These are phyloP conservation scores for Callithrix jacchus DNA, from an alignment of 2,113 vertebrate genomes.

Conservation along the genomic window DNA sequence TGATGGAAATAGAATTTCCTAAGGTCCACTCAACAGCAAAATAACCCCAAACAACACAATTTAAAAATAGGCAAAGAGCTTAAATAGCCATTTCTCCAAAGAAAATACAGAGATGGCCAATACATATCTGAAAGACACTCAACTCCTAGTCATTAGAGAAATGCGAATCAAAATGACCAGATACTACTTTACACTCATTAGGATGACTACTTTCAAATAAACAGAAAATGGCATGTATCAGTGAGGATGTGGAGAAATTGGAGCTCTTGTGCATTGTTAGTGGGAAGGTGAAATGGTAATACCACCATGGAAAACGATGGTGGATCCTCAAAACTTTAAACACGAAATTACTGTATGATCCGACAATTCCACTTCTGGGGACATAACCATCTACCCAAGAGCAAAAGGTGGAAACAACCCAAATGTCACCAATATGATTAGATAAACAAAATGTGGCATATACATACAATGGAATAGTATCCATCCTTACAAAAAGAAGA, in stretches of 20 bases:
- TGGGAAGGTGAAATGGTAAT: neutral
- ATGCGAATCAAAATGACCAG: neutral
- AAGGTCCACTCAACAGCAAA: neutral
- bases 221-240: neutral
- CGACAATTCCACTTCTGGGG: neutral
- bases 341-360: neutral
- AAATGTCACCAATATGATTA: neutral
- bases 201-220: neutral
- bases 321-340: neutral
- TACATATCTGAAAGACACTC: neutral
- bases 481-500: neutral
- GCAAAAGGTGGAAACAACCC: neutral
- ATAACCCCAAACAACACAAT: neutral
- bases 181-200: neutral
- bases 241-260: neutral
- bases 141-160: neutral
- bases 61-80: slow-evolving; percentile 27
- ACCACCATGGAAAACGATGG: neutral
- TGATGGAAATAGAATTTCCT: neutral
- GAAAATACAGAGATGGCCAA: neutral
- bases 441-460: neutral
- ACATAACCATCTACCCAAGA: neutral
- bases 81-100: slow-evolving; percentile 1
- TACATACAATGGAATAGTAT: neutral
- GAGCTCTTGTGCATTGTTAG: neutral